Evolutionary conservation across 2,113 vertebrate species (phyloP), one percentile per base, ranked within the genome.

Genomic region (Myiagra hebetior): DNA sequence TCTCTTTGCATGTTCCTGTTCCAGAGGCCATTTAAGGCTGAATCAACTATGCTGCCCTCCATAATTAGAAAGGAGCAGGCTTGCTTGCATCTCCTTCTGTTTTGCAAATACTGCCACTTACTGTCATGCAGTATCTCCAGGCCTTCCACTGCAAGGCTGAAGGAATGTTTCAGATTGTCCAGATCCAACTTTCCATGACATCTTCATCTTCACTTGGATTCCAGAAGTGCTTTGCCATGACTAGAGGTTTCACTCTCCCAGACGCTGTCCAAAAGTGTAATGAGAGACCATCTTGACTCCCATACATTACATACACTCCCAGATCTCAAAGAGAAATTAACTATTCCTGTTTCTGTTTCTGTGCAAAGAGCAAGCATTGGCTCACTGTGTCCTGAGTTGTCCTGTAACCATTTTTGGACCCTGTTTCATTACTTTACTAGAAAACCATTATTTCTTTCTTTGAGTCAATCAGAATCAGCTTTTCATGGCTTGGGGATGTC

Each of bases 91-190:
- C 78, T 85, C 42, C 49, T 91, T 91, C 93, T 94, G 57, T 96
- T 93, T 96, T 83, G 67, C 82, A 80, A 90, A 96, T 87, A 79
- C 85, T 95, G 91, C 87, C 82, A 63, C 94, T 96, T 94, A 53
- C 87, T 90, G 93, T 90, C 78, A 84, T 87, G 75, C 70, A 91
- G 37, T 79, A 65, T 74, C 59, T 79, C 81, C 89, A 64, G 13
- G 60, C 65, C 62, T 95, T 94, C 81, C 59, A 73, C 46, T 92
- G 60, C 55, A 92, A 91, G 72, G 30, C 88, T 93, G 69, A 31
- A 85, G 41, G 67, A 96, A 94, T 94, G 70, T 72, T 95, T 92
- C 57, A 67, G 37, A 41, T 67, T 15, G 23, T 53, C 49, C 2
- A 2, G 46, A 75, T 94, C 80, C 63, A 82, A 94, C 53, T 96